These are phyloP conservation scores for Microctenopoma steveboyesi DNA, from an alignment of 2,797 vertebrate species.

Conservation along the genomic window DNA sequence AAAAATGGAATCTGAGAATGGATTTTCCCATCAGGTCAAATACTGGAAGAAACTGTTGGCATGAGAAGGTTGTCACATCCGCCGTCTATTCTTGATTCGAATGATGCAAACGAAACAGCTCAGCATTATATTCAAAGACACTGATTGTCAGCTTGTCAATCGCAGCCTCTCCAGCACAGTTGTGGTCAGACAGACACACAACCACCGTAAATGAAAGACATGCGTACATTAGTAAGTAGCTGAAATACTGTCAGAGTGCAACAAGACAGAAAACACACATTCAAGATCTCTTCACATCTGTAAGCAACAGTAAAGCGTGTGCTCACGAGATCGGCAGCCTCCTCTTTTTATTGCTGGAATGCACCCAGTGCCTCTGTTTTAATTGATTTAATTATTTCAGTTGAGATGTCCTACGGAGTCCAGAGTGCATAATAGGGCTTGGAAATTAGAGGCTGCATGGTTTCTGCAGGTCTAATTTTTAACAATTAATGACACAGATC, in stretches of 20 bases:
- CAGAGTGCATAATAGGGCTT: constrained; percentile 65
- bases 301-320: constrained; percentile 58
- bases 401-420: constrained; percentile 68
- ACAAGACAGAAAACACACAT: constrained; percentile 34
- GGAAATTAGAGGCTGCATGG: constrained; percentile 62
- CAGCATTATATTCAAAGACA: constrained; percentile 7
- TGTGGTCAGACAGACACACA: constrained; percentile 18
- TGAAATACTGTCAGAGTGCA: constrained; percentile 15
- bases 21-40: constrained; percentile 33
- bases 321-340: constrained; percentile 39
- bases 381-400: constrained; percentile 76
- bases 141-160: constrained; percentile 42
- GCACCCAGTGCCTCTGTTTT: constrained; percentile 59
- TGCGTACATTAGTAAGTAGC: neutral
- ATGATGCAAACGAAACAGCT: constrained; percentile 52
- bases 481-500: constrained; percentile 65
- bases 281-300: constrained; percentile 46
- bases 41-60: constrained; percentile 23
- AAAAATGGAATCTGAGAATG: constrained; percentile 8
- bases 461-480: constrained; percentile 62
- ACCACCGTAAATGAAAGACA: constrained; percentile 17
- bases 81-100: constrained; percentile 18
- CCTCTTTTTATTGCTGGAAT: constrained; percentile 53
- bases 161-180: constrained; percentile 12
- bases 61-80: constrained; percentile 56